Evolutionary conservation across 1,140 invertebrate genomes (phyloP).

Genomic region (Drosophila nigrodunni): DNA sequence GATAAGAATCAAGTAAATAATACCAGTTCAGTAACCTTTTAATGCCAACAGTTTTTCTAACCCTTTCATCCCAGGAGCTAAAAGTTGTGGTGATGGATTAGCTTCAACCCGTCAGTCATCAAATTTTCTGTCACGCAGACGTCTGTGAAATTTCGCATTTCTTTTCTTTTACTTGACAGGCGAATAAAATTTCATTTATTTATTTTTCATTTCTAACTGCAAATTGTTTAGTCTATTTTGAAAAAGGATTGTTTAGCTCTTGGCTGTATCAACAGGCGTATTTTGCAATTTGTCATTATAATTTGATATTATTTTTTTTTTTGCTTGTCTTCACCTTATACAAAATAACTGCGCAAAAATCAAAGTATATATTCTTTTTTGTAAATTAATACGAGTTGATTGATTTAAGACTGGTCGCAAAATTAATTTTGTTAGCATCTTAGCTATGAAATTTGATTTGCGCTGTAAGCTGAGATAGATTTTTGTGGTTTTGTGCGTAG

Average conservation of each 20-base stretch:
- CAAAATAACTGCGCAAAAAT: background rate
- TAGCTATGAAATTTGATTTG: conserved; percentile 1
- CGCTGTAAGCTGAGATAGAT: conserved; percentile 14
- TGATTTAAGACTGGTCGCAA: background rate
- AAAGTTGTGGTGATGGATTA: conserved; percentile 57
- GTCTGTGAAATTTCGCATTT: conserved; percentile 6
- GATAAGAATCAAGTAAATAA: conserved; percentile 41
- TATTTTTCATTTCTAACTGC: conserved; percentile 50
- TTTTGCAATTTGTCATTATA: conserved; percentile 1
- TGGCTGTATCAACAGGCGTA: conserved; percentile 4
- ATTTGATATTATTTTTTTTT: background rate
- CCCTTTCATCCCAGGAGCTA: conserved; percentile 30
- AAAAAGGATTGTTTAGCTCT: conserved; percentile 27
- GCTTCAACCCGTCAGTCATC: conserved; percentile 18
- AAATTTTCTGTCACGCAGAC: conserved; percentile 19
- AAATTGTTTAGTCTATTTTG: conserved; percentile 27
- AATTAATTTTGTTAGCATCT: background rate
- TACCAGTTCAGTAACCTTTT: conserved; percentile 54
- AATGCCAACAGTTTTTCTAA: conserved; percentile 47
- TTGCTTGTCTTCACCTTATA: background rate
- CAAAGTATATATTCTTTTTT: conserved; percentile 1
- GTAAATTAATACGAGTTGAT: background rate
- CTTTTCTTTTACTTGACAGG: conserved; percentile 19
- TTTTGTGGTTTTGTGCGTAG: conserved; percentile 12
- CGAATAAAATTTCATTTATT: conserved; percentile 51